These are phyloP conservation scores for Masticophis lateralis DNA, from an alignment of 2,797 vertebrate species.

Conservation along the genomic window DNA sequence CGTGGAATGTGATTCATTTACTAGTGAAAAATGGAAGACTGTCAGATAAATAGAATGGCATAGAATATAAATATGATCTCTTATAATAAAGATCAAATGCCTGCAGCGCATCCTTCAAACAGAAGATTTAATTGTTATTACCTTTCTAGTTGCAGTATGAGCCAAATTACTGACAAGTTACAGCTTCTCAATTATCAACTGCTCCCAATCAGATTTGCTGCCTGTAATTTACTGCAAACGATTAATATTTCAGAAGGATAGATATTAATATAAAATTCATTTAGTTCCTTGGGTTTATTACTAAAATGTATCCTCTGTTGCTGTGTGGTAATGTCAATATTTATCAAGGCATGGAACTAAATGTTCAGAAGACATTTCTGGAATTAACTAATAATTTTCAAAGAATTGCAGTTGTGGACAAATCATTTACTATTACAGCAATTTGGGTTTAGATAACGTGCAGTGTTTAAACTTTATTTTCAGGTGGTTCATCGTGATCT, in stretches of 20 bases:
- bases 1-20: not conserved
- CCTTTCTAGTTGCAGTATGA: not conserved
- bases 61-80: not conserved
- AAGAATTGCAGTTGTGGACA: not conserved
- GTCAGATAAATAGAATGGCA: not conserved
- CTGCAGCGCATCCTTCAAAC: not conserved
- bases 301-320: not conserved
- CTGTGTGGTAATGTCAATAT: not conserved
- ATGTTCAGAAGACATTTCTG: not conserved
- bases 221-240: not conserved
- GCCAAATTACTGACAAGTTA: not conserved
- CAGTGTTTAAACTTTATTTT: slow-evolving; percentile 3
- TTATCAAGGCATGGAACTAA: not conserved
- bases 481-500: slow-evolving; percentile 97
- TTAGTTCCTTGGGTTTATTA: not conserved
- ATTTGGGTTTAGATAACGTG: not conserved
- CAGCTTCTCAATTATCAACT: not conserved
- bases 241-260: not conserved
- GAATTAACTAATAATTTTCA: not conserved
- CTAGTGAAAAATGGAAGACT: not conserved
- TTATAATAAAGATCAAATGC: not conserved
- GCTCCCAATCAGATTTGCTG: not conserved
- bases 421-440: not conserved
- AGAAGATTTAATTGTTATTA: not conserved
- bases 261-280: not conserved